A percentile compares a stretch with the other conserved stretches of the same genome.
Evolutionary conservation across 2,888 invertebrate species (phyloP).

Genomic region (Vanessa cardui): DNA sequence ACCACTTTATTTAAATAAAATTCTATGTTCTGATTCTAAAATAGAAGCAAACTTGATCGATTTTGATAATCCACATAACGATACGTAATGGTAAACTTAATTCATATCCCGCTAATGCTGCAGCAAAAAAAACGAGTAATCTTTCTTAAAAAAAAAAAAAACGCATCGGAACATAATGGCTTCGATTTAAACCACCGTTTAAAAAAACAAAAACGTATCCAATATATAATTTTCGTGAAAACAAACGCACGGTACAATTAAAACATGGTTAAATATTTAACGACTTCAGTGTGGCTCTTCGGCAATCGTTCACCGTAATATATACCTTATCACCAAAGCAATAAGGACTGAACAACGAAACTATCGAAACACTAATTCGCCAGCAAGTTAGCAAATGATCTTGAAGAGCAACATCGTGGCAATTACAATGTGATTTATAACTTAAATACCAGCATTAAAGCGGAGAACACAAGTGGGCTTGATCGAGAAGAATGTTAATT

Average conservation of each 20-base stretch:
- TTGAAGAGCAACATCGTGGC: slow-evolving; percentile 46
- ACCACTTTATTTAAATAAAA: no score
- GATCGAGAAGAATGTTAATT: slow-evolving; percentile 64
- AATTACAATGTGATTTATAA: slow-evolving; percentile 70
- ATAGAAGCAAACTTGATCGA: no score
- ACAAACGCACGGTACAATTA: not conserved
- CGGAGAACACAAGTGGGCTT: slow-evolving; percentile 36
- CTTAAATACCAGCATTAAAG: slow-evolving; percentile 52
- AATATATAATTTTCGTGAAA: not conserved
- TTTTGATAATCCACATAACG: no score
- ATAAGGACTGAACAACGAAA: slow-evolving; percentile 27
- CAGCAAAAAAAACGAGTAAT: no score
- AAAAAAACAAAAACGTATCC: no score
- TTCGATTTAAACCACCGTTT: no score
- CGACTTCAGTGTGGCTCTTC: slow-evolving; percentile 1
- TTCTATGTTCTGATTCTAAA: no score
- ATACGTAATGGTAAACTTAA: no score
- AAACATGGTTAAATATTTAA: slow-evolving; percentile 1
- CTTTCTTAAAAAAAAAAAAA: no score
- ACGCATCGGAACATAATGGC: no score
- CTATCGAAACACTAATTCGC: slow-evolving; percentile 43
- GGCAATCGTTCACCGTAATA: not conserved
- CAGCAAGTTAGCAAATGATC: slow-evolving; percentile 43
- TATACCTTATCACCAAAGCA: not conserved
- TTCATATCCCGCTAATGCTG: no score